A percentile compares a stretch with the other conserved stretches of the same genome.
These are phyloP conservation scores for Premnoplex brunnescens DNA, from an alignment of 2,797 vertebrate genomes.

Conservation along the genomic window DNA sequence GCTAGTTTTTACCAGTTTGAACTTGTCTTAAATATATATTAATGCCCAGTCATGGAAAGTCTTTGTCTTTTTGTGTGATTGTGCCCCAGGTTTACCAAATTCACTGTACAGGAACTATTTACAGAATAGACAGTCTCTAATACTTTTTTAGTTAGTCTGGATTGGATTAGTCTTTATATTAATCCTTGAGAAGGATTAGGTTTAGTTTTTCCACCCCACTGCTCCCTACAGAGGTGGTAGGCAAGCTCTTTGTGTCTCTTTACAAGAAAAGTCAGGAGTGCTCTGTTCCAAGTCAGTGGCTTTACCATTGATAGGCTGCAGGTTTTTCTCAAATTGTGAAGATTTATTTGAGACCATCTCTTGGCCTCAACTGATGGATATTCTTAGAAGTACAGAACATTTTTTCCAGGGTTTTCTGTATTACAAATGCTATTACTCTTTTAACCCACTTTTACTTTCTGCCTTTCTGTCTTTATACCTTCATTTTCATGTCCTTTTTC, in stretches of 20 bases:
- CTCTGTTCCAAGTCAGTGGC: background rate
- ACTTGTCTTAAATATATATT: background rate
- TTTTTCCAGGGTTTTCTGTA: background rate
- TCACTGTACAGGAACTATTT: background rate
- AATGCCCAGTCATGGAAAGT: background rate
- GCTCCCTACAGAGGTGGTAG: accelerated
- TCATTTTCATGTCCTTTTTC: background rate
- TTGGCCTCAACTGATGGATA: background rate
- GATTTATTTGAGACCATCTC: background rate
- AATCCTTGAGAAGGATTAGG: background rate
- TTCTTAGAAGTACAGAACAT: background rate
- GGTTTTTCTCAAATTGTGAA: background rate
- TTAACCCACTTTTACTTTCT: background rate
- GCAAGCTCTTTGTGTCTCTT: background rate
- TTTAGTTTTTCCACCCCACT: background rate
- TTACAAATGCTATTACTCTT: background rate
- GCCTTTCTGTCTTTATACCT: background rate
- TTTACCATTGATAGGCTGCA: background rate
- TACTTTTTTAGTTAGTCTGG: background rate
- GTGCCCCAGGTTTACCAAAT: background rate
- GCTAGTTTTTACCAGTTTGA: background rate
- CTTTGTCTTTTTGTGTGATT: background rate
- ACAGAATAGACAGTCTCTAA: background rate
- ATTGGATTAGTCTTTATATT: background rate
- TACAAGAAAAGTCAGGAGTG: background rate